These are phyloP conservation scores for Anniella stebbinsi DNA, from an alignment of 2,797 vertebrate species.

Conservation along the genomic window DNA sequence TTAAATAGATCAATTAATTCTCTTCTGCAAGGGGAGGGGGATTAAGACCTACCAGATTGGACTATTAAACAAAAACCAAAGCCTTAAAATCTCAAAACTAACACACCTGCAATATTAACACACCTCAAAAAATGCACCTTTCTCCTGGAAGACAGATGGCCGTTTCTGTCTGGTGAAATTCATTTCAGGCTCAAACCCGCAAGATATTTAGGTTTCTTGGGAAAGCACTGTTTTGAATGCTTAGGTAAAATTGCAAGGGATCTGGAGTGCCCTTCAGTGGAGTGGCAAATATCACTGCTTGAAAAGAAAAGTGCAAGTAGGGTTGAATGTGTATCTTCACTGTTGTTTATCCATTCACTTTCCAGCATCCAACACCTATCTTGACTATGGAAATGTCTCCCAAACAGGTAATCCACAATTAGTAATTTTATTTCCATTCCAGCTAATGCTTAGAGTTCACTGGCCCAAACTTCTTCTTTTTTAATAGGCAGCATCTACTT, in stretches of 20 bases:
- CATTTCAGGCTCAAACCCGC: no score
- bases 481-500: not conserved
- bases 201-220: not conserved
- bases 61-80: no score
- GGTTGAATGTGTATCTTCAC: not conserved
- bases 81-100: not conserved
- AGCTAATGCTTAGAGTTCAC: fast-evolving
- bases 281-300: not conserved
- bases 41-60: not conserved
- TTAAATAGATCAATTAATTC: not conserved
- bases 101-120: not conserved
- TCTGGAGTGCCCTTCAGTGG: not conserved
- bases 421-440: conserved; percentile 22
- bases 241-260: no score
- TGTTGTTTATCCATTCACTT: conserved; percentile 59
- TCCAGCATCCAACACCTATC: conserved; percentile 87
- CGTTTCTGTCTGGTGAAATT: not conserved
- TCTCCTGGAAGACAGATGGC: not conserved
- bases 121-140: not conserved
- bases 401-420: conserved; percentile 88
- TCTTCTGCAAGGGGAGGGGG: not conserved
- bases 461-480: not conserved
- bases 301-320: not conserved
- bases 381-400: conserved; percentile 92
- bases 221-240: not conserved